phyloP scores from a whole-genome alignment of 2,113 vertebrate species.

The Sinocyclocheilus maitianheensis region DNA sequence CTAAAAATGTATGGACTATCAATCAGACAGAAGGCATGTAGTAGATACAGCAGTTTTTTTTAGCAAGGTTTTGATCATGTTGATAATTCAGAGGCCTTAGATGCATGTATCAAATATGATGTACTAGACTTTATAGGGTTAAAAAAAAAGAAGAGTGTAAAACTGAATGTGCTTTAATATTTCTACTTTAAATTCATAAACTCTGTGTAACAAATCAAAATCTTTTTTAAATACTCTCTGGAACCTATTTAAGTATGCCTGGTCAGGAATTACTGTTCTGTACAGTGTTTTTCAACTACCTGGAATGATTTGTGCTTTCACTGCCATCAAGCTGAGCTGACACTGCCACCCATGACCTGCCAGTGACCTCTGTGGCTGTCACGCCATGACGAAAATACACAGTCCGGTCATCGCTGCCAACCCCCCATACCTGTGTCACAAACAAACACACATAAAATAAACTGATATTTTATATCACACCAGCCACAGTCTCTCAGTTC shows the following conservation, averaged over 20 bases:
- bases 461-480: neutral
- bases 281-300: conserved; percentile 36
- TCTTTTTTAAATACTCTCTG: neutral
- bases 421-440: conserved; percentile 86
- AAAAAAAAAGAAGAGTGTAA: no score
- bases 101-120: no score
- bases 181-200: neutral
- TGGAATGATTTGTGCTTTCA: conserved; percentile 55
- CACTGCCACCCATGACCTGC: conserved; percentile 90
- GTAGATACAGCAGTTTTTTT: no score
- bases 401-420: conserved; percentile 83
- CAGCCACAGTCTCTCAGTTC: neutral
- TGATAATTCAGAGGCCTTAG: no score
- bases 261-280: neutral
- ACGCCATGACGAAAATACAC: conserved; percentile 93
- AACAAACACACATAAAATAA: conserved; percentile 1
- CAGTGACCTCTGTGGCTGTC: conserved; percentile 88
- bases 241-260: neutral
- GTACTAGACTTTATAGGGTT: no score
- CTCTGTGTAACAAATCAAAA: neutral
- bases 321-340: conserved; percentile 78
- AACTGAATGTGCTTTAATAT: neutral
- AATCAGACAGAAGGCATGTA: no score
- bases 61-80: no score
- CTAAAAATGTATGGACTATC: no score